Percentiles rank a stretch among this genome's conserved stretches.
Conservation (phyloP, 1,140 invertebrate species). For the Drosophila prosaltans region DNA sequence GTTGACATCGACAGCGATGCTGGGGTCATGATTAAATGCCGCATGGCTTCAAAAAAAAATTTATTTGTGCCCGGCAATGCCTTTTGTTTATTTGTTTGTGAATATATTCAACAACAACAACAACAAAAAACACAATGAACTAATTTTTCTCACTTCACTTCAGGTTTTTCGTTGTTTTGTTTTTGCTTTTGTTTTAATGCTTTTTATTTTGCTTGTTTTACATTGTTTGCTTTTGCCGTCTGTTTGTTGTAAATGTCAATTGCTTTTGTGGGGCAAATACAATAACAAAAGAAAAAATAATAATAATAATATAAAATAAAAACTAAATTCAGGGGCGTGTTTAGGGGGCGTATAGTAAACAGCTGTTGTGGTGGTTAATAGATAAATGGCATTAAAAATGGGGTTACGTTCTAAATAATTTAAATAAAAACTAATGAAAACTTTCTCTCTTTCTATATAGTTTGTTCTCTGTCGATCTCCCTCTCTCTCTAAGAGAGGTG, state of each 20-base stretch:
- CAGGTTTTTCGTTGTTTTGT: constrained; percentile 17
- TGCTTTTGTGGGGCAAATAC: constrained; percentile 43
- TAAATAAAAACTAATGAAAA: constrained; percentile 40
- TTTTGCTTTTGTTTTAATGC: constrained; percentile 12
- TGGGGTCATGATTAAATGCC: constrained; percentile 80
- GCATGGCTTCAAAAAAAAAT: constrained; percentile 38
- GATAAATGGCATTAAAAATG: constrained; percentile 46
- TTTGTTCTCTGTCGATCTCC: not conserved
- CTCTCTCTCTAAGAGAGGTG: constrained; percentile 11
- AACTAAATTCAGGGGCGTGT: constrained; percentile 7
- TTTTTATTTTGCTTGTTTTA: constrained; percentile 28
- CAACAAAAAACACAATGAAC: constrained; percentile 25
- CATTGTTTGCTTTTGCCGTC: constrained; percentile 26
- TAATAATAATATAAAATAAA: not conserved
- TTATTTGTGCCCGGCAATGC: constrained; percentile 26
- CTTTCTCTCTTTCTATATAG: constrained; percentile 1
- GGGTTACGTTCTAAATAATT: constrained; percentile 71
- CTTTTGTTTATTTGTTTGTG: not conserved
- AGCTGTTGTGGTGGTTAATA: constrained; percentile 30
- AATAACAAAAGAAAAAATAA: not conserved
- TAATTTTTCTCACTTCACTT: constrained; percentile 55
- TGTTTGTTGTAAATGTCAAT: constrained; percentile 73
- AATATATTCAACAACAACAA: not conserved
- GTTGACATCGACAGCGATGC: constrained; percentile 76
- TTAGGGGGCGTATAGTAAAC: constrained; percentile 32